A percentile compares a stretch with the other conserved stretches of the same genome.
These are phyloP conservation scores for Triplophysa dalaica DNA, from an alignment of 2,113 vertebrate species.

Conservation along the genomic window DNA sequence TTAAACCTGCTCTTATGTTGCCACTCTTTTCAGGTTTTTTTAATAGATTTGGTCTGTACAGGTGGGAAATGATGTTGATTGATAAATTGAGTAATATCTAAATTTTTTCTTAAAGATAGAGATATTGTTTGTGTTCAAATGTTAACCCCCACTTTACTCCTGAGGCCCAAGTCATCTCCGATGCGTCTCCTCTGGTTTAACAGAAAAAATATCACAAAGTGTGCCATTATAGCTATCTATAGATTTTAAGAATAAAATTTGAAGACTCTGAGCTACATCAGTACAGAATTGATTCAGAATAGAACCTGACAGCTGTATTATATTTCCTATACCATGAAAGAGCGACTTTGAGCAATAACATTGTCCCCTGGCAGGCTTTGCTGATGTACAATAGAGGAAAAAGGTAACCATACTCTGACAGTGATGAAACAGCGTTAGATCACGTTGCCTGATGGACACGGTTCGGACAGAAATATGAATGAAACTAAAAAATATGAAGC, in stretches of 20 bases:
- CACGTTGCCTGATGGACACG: not conserved
- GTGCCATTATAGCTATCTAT: no score
- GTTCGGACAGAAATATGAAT: not conserved
- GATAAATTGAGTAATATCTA: no score
- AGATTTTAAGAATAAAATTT: no score
- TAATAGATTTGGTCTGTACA: no score
- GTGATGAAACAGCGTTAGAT: not conserved
- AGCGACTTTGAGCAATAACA: not conserved
- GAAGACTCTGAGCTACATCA: no score
- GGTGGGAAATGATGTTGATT: no score
- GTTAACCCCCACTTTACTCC: not conserved
- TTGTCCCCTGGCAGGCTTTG: not conserved
- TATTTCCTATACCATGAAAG: not conserved
- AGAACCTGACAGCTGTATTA: no score
- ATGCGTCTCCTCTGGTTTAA: not conserved
- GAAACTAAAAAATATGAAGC: not conserved
- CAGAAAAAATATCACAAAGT: no score
- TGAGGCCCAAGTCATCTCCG: not conserved
- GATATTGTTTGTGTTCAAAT: no score
- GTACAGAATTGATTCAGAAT: no score
- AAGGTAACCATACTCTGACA: slow-evolving; percentile 7
- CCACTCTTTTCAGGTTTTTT: no score
- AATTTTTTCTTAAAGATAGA: no score
- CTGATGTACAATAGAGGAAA: not conserved
- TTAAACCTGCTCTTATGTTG: not conserved